Conservation (phyloP, 1,140 invertebrate species). For the Adoxophyes honmai region DNA sequence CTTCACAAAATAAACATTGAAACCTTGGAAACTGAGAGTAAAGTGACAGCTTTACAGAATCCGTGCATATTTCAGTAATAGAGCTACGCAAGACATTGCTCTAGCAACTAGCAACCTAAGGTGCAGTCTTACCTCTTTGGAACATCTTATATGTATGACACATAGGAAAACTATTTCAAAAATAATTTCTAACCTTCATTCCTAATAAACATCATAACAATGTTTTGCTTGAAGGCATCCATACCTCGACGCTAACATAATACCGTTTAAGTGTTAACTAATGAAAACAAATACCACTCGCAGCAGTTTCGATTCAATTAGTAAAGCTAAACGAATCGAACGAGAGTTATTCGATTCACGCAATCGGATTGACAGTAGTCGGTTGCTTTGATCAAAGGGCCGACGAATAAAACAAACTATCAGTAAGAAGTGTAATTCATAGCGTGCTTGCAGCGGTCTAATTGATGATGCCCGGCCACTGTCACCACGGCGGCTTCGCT, state of each 20-base stretch:
- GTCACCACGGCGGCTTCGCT: conserved; percentile 25
- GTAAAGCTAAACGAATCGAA: conserved; percentile 29
- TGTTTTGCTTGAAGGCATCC: neutral
- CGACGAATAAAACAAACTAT: conserved; percentile 29
- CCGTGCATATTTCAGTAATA: no score
- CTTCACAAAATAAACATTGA: no score
- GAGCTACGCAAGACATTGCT: no score
- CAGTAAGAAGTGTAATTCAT: conserved; percentile 31
- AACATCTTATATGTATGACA: no score
- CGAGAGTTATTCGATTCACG: conserved; percentile 34
- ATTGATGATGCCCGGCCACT: conserved; percentile 33
- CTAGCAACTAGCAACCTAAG: no score
- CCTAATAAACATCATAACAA: no score
- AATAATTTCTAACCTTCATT: no score
- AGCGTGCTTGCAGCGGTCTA: conserved; percentile 24
- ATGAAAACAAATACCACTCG: conserved; percentile 36
- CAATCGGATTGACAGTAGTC: conserved; percentile 24
- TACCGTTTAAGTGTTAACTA: conserved; percentile 24
- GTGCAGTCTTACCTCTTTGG: no score
- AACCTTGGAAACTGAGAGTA: no score
- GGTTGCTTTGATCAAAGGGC: conserved; percentile 30
- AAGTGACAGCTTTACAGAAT: no score
- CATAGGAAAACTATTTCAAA: no score
- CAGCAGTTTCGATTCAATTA: conserved; percentile 40
- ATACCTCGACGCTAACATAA: neutral